Evolutionary conservation across 2,113 vertebrate species (phyloP), one percentile per base, ranked within the genome.

Genomic region (Tiliqua scincoides): DNA sequence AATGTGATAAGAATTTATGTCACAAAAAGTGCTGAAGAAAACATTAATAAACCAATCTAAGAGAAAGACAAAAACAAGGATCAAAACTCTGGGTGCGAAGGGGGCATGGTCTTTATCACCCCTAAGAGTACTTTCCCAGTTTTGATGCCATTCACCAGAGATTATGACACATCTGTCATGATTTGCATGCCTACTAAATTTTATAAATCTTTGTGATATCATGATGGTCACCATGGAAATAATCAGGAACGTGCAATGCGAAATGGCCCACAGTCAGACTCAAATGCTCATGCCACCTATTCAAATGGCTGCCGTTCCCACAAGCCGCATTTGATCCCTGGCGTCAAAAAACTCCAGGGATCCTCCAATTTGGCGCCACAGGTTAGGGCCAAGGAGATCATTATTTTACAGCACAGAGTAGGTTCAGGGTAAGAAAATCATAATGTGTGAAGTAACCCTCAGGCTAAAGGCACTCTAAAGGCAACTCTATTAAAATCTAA

Each of bases 401-500:
- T 54, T 32, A 59, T 59, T 82, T 37, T 65, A 15, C 27, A 79
- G 57, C 35, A 79, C 76, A 48, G 40, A 61, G 30, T 62, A 74
- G n/a, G 54, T 40, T 63, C 40, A 75, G 43, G 71, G 18, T 48
- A 84, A n/a, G 57, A 15, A 67, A 67, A 79, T 23, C 10, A n/a
- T 61, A 40, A 70, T 17, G 27, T 59, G 65, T 67, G 74, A 76
- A 63, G 10, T 30, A 52, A 1, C 25, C 48, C 30, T 30, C 15
- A 68, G 79, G 63, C 21, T 67, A 14, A 15, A 4, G 18, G n/a
- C 30, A 81, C n/a, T n/a, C n/a, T n/a, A 2, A 43, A 63, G n/a
- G 43, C 48, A 77, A 71, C 27, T 61, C 63, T 37, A 79, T 85
- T 85, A 71, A 71, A 71, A 85, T 61, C 27, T 78, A 70, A 70